Conservation (phyloP, 2,113 vertebrate genomes). For the Amphiprion ocellaris region DNA sequence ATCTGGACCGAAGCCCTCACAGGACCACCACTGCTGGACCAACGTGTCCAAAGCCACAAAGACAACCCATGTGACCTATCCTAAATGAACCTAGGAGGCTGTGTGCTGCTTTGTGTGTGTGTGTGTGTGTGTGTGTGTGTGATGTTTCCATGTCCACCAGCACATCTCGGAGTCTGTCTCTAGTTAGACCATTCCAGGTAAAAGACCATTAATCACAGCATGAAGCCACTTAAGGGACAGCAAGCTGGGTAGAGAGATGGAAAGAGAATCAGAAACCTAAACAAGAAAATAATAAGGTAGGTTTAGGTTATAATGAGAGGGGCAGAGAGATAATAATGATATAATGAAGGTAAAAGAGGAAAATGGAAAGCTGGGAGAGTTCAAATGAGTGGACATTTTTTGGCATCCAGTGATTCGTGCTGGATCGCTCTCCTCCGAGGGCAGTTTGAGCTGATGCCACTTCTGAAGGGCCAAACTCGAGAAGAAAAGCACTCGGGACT, state of each 20-base stretch:
- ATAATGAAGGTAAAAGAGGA: constrained; percentile 25
- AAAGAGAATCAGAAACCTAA: constrained; percentile 29
- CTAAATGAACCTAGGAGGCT: background rate
- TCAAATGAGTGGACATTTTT: constrained; percentile 25
- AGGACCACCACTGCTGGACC: constrained; percentile 27
- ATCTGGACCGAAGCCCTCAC: constrained; percentile 14
- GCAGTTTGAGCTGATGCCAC: constrained; percentile 59
- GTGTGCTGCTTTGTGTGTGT: background rate
- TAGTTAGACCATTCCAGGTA: constrained; percentile 54
- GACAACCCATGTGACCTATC: constrained; percentile 46
- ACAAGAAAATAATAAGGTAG: constrained; percentile 32
- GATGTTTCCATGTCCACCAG: constrained; percentile 52
- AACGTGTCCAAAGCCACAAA: constrained; percentile 18
- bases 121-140: constrained; percentile 6
- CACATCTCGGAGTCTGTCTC: constrained; percentile 27
- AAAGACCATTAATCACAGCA: constrained; percentile 59
- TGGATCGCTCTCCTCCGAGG: constrained; percentile 33
- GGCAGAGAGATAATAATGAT: constrained; percentile 18
- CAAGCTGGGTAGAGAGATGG: constrained; percentile 24
- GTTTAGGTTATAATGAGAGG: constrained; percentile 30
- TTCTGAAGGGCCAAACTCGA: constrained; percentile 24
- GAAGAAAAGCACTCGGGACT: constrained; percentile 36
- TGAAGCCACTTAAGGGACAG: constrained; percentile 23
- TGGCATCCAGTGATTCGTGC: constrained; percentile 9
- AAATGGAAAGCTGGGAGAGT: constrained; percentile 40